phyloP scores from a whole-genome alignment of 1,140 invertebrate species.

The Drosophila miranda region DNA sequence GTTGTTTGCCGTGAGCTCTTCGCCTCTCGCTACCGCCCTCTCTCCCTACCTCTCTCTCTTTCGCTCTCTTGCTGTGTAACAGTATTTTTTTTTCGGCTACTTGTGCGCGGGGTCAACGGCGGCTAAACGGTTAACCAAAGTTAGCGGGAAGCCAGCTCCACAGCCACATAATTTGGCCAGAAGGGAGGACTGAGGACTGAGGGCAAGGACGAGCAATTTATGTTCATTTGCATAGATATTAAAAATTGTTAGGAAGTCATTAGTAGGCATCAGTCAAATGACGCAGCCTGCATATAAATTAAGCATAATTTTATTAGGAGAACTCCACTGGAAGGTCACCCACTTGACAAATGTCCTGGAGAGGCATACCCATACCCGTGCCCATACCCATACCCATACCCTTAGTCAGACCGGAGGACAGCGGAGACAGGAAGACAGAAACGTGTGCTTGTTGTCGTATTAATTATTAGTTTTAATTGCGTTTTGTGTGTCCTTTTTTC shows the following conservation, averaged over 20 bases:
- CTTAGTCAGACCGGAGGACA: neutral
- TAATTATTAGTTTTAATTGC: conserved; percentile 80
- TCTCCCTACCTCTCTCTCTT: conserved; percentile 18
- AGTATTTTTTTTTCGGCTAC: conserved; percentile 27
- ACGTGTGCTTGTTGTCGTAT: conserved; percentile 65
- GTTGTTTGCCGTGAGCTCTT: conserved; percentile 21
- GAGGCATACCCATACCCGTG: neutral
- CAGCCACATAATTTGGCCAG: conserved; percentile 47
- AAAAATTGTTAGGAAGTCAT: conserved; percentile 81
- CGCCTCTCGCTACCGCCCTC: conserved; percentile 22
- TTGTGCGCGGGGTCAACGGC: conserved; percentile 55
- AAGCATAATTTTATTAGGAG: conserved; percentile 79
- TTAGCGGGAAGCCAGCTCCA: conserved; percentile 29
- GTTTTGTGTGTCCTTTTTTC: conserved; percentile 52
- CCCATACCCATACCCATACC: no score
- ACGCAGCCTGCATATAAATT: conserved; percentile 80
- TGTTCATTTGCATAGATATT: conserved; percentile 81
- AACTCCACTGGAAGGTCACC: conserved; percentile 52
- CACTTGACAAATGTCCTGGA: conserved; percentile 60
- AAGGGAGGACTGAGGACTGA: neutral
- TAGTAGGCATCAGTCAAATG: conserved; percentile 80
- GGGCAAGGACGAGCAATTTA: conserved; percentile 71
- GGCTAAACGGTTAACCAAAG: conserved; percentile 78
- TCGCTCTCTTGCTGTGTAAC: conserved; percentile 8
- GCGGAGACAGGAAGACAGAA: conserved; percentile 7